A percentile compares a stretch with the other conserved stretches of the same genome.
phyloP scores from a whole-genome alignment of 2,113 vertebrate genomes.

The Thamnophis sirtalis region DNA sequence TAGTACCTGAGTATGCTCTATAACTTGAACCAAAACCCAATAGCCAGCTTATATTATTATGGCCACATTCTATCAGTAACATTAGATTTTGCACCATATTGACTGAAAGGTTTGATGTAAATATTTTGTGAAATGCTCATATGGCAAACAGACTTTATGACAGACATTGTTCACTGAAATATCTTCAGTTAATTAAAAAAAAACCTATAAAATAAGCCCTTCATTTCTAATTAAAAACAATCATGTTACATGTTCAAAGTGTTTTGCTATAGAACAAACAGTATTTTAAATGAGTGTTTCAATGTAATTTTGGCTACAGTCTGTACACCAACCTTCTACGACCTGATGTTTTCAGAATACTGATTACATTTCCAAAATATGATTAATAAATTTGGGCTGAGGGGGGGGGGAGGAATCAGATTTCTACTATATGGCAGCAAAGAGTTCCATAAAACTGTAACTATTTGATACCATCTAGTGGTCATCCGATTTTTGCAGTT shows the following conservation, averaged over 20 bases:
- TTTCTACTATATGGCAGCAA: not conserved
- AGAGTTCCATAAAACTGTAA: not conserved
- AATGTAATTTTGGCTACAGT: not conserved
- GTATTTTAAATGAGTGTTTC: not conserved
- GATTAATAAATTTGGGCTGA: not conserved
- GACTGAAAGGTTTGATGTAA: constrained; percentile 73
- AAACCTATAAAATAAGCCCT: constrained; percentile 33
- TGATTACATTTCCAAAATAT: not conserved
- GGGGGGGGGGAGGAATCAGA: not conserved
- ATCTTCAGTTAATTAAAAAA: constrained; percentile 46
- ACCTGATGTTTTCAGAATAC: not conserved
- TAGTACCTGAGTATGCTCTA: not conserved
- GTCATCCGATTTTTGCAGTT: not conserved
- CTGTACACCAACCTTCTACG: not conserved
- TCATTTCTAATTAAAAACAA: not conserved
- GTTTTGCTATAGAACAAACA: not conserved
- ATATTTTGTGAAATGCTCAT: constrained; percentile 74
- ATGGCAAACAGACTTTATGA: constrained; percentile 74
- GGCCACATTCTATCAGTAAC: not conserved
- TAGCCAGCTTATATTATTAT: not conserved
- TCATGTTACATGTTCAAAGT: not conserved
- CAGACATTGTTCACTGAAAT: constrained; percentile 51
- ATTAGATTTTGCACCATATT: constrained; percentile 65
- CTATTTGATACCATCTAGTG: not conserved
- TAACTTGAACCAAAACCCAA: not conserved